Percentiles rank a stretch among this genome's conserved stretches.
phyloP scores from a whole-genome alignment of 1,140 invertebrate species.

The Brachionus sp. region DNA sequence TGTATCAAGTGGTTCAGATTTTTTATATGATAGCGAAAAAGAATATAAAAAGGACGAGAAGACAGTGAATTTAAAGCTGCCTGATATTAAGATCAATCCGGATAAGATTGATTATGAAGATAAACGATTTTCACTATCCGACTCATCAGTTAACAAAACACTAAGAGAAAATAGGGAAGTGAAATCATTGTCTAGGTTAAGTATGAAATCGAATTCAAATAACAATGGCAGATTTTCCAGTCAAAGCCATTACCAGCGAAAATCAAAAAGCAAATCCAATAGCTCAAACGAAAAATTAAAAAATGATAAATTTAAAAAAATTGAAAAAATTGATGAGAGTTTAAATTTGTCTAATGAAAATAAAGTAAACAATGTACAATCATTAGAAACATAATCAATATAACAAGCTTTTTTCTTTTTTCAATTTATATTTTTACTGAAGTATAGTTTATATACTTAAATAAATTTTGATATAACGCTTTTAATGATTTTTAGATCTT shows the following conservation, averaged over 20 bases:
- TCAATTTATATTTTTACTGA: not conserved
- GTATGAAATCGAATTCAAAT: not conserved
- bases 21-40: not conserved
- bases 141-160: not conserved
- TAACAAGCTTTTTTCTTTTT: not conserved
- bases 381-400: not conserved
- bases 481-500: too few species aligned
- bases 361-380: not conserved
- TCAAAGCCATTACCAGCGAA: not conserved
- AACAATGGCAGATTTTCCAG: not conserved
- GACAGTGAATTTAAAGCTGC: not conserved
- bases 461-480: too few species aligned
- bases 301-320: not conserved
- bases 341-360: not conserved
- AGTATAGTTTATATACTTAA: too few species aligned
- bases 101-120: not conserved
- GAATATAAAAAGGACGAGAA: not conserved
- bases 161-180: not conserved
- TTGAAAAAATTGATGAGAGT: not conserved
- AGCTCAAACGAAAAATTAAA: not conserved
- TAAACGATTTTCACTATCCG: not conserved
- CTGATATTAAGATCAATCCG: not conserved
- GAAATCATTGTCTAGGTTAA: not conserved
- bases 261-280: not conserved
- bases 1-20: slow-evolving; percentile 10